Base-by-base conservation (phyloP, 2,113 vertebrate genomes). In the Myiopsitta monachus region DNA sequence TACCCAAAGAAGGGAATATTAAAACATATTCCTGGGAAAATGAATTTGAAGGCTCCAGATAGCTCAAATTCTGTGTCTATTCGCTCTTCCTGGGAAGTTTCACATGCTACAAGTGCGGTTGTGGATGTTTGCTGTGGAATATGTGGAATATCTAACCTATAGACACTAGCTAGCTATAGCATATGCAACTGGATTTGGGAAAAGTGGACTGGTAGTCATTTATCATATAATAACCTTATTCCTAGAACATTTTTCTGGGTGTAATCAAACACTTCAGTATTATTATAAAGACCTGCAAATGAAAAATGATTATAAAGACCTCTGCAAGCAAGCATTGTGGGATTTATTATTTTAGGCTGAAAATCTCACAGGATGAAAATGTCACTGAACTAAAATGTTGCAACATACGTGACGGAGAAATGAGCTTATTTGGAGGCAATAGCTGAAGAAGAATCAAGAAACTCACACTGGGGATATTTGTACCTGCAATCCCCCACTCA, bases 401-500 rank as follows among this genome's bases (percentile, higher is more conserved):
- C 44, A 49, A 7, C 10, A 33, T 19, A 66, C 21, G 1, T 78
- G 41, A 92, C 90, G n/a, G 36, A 57, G 74, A 62, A 46, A 78
- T 67, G 47, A 88, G 39, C 11, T 92, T 75, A 23, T 75, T 30
- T 79, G 70, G 47, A 84, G 66, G 43, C 44, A 84, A 28, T 27
- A 66, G 44, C 7, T 54, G 83, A 76, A 69, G 83, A 82, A 93
- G 54, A 94, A 84, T 39, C 57, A 68, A 87, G 90, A 84, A 93
- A 95, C 26, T 26, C 88, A 84, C 88, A 79, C 31, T 74, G 88
- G 95, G 87, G 94, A 84, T 93, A 96, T 95, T 95, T 96, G 78
- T 94, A 83, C 70, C 78, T 89, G 62, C 49, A 91, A 6, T 46
- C 87, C 38, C 87, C 81, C 67, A 75, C 91, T 91, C 87, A 91